Evolutionary conservation across 1,140 invertebrate species (phyloP), one percentile per base, ranked within the genome.

Genomic region (Papilio helenus): DNA sequence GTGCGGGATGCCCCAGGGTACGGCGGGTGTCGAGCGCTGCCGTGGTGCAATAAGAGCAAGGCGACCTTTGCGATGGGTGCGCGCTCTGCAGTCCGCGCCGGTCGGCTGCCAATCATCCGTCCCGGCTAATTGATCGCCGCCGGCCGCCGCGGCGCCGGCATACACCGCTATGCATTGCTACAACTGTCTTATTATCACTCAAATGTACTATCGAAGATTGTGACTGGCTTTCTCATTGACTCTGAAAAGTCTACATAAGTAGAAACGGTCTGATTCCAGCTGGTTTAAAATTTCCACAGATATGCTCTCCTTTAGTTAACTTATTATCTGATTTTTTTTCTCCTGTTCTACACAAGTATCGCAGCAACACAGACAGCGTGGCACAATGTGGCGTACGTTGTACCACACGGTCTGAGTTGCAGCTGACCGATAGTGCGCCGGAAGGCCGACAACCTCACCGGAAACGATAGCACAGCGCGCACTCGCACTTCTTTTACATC

Each of bases 391-490:
- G 71, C 81, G 34, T 39, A 39, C 34, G 8, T 39, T 39, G 34
- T 39, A 7, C 34, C 34, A 39, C 34, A 7, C 34, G 7, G 34
- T 39, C 34, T 39, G 34, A 1, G 34, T 39, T 39, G 79, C 82
- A 85, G 80, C 83, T 83, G 84, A 82, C 79, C 79, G 84, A 84
- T 84, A 84, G 34, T 68, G 55, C 61, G 81, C 79, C 82, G 84
- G 84, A 85, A 85, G 84, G 84, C 79, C 80, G 83, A 81, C 81
- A 80, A 84, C 83, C 84, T 81, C 84, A 80, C 83, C 81, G 84
- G 84, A 85, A 85, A 73, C 77, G 76, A 80, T 85, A 84, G 79
- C 81, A 65, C 61, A 39, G 34, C 5, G 29, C 34, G n/a, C 72
- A 20, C 23, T 61, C 72, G 44, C 71, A 73, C 51, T 74, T 80